A percentile compares a stretch with the other conserved stretches of the same genome.
phyloP scores from a whole-genome alignment of 2,888 invertebrate species.

The Hipparchia sbordonii region DNA sequence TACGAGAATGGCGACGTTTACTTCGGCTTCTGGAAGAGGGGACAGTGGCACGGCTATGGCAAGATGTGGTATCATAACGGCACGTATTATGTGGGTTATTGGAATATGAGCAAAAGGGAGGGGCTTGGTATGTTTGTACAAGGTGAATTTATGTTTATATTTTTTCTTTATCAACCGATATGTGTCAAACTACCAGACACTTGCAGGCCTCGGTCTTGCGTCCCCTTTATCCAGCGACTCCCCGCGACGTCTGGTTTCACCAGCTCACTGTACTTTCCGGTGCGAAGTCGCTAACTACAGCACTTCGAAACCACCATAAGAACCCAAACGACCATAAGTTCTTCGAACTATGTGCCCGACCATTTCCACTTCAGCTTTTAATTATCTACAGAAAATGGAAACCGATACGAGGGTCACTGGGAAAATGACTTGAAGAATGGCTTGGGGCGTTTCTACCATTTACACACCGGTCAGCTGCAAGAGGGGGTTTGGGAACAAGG shows the following conservation, averaged over 20 bases:
- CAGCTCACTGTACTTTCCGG: no score
- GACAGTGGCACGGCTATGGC: conserved; percentile 82
- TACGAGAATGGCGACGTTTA: conserved; percentile 83
- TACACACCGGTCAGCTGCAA: conserved; percentile 85
- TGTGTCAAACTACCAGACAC: no score
- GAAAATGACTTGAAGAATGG: conserved; percentile 81
- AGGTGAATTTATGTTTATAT: conserved; percentile 53
- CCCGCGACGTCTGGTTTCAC: no score
- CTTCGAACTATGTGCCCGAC: no score
- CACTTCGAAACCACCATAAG: no score
- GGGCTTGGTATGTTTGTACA: conserved; percentile 82
- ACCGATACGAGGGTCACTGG: conserved; percentile 87
- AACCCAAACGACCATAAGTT: no score
- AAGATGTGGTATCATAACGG: conserved; percentile 84
- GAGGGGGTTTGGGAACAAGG: conserved; percentile 85
- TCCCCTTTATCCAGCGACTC: no score
- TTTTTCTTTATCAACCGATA: no score
- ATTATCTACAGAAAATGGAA: conserved; percentile 73
- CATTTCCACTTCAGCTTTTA: neutral
- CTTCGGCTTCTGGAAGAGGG: conserved; percentile 81
- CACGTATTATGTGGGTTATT: conserved; percentile 84
- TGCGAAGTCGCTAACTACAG: no score
- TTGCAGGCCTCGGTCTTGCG: no score
- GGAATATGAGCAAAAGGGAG: conserved; percentile 72
- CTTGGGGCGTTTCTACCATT: conserved; percentile 84